phyloP scores from a whole-genome alignment of 1,140 invertebrate genomes.

The Luehdorfia chinensis region DNA sequence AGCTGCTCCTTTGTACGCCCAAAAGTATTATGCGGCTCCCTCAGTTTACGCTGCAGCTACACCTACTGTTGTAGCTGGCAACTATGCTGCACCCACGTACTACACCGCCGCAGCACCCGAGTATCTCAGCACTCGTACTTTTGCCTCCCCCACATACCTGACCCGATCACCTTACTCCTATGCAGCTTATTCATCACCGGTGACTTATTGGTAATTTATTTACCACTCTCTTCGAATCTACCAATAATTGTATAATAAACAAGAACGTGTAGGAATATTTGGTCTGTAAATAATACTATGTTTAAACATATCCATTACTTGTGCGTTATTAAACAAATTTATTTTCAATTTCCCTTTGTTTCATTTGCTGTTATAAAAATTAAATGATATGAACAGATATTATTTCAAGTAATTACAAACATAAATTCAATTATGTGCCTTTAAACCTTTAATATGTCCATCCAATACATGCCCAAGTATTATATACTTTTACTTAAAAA shows the following conservation, averaged over 20 bases:
- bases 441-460: no score
- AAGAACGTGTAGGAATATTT: constrained; percentile 3
- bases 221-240: neutral
- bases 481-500: no score
- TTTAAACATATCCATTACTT: constrained; percentile 8
- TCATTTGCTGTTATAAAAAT: no score
- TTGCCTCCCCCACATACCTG: neutral
- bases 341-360: constrained; percentile 9
- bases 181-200: constrained; percentile 4
- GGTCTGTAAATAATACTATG: constrained; percentile 10
- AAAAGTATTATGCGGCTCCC: constrained; percentile 7
- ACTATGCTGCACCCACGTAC: constrained; percentile 3
- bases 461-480: no score
- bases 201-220: constrained; percentile 8
- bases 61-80: constrained; percentile 1
- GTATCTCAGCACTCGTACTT: neutral
- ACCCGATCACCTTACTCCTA: constrained; percentile 14
- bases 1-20: constrained; percentile 11
- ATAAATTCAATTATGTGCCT: no score
- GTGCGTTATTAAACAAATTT: constrained; percentile 5
- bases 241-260: neutral
- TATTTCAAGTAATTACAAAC: no score
- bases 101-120: constrained; percentile 4
- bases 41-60: constrained; percentile 1
- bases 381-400: no score